Percentiles rank a stretch among this genome's conserved stretches.
Conservation (phyloP, 2,888 invertebrate species). For the Pheosia gnoma region DNA sequence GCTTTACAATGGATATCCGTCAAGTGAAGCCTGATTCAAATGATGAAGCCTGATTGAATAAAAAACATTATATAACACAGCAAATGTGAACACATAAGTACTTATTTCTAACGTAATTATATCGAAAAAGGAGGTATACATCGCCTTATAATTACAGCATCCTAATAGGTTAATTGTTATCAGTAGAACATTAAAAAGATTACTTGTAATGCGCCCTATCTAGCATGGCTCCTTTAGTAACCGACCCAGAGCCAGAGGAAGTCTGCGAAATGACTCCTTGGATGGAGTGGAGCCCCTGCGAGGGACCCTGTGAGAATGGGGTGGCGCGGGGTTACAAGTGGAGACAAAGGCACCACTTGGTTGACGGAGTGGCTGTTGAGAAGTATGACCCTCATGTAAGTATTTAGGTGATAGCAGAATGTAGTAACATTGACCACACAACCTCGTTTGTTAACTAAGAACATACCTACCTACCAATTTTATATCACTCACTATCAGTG, state of each 20-base stretch:
- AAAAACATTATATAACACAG: too few relatives aligned
- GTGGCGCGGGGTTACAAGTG: conserved; percentile 60
- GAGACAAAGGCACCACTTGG: conserved; percentile 70
- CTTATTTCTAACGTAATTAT: too few relatives aligned
- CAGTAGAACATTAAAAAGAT: background rate
- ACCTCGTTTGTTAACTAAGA: too few relatives aligned
- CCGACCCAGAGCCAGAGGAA: conserved; percentile 58
- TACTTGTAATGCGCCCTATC: background rate
- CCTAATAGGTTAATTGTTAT: background rate
- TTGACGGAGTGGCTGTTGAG: conserved; percentile 68
- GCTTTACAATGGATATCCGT: too few relatives aligned
- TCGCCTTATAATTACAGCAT: too few relatives aligned
- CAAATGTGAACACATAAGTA: too few relatives aligned
- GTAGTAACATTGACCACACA: too few relatives aligned
- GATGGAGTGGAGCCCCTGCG: conserved; percentile 70
- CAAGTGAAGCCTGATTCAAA: too few relatives aligned
- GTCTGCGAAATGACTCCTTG: conserved; percentile 69
- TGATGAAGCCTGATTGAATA: too few relatives aligned
- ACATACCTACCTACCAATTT: too few relatives aligned
- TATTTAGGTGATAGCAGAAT: conserved; percentile 6
- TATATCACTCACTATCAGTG: too few relatives aligned
- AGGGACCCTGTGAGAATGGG: conserved; percentile 62
- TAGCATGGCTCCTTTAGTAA: conserved; percentile 56
- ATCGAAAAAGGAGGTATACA: too few relatives aligned
- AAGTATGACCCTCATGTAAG: conserved; percentile 71